Evolutionary conservation across 1,140 invertebrate species (phyloP).

Genomic region (Apis florea): DNA sequence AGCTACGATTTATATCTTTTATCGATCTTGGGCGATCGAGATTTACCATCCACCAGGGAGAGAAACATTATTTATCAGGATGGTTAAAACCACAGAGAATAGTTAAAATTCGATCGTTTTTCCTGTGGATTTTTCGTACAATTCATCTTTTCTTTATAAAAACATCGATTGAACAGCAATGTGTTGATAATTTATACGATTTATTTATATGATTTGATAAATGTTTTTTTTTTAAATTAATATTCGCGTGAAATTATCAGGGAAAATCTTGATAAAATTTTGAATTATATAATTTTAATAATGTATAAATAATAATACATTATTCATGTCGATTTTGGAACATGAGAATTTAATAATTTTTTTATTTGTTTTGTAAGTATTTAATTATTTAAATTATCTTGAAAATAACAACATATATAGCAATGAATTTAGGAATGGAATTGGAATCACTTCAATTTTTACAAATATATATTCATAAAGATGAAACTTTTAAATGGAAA

Average conservation of each 20-base stretch:
- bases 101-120: slow-evolving; percentile 39
- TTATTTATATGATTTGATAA: not conserved
- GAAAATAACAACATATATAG: too few relatives aligned
- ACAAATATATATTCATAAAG: too few relatives aligned
- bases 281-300: too few relatives aligned
- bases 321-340: too few relatives aligned
- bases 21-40: slow-evolving; percentile 19
- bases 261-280: not conserved
- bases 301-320: too few relatives aligned
- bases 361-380: too few relatives aligned
- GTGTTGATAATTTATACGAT: not conserved
- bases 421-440: too few relatives aligned
- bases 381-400: too few relatives aligned
- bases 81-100: slow-evolving; percentile 15
- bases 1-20: slow-evolving; percentile 35
- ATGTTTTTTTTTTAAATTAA: not conserved
- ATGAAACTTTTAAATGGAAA: too few relatives aligned
- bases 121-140: slow-evolving; percentile 13
- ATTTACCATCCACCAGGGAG: not conserved
- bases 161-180: not conserved
- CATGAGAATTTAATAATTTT: too few relatives aligned
- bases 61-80: slow-evolving; percentile 24
- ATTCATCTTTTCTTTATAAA: not conserved
- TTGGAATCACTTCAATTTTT: too few relatives aligned
- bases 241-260: not conserved